Conservation (phyloP, 2,797 vertebrate genomes). For the Notolabrus celidotus region DNA sequence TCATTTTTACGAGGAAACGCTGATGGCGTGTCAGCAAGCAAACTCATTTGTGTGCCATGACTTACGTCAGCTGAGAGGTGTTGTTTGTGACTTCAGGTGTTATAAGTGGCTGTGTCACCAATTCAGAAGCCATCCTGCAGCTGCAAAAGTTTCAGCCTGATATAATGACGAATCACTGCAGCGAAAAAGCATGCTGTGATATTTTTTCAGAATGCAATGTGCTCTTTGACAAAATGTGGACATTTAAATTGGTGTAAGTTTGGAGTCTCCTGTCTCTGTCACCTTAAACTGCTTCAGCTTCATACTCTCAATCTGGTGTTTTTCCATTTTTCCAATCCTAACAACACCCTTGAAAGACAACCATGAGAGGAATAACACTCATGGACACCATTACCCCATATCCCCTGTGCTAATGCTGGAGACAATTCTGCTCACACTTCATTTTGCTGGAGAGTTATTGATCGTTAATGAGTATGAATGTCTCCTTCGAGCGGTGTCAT, state of each 20-base stretch:
- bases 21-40: background rate
- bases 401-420: background rate
- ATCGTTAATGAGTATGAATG: slow-evolving; percentile 59
- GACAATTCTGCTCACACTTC: slow-evolving; percentile 17
- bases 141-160: background rate
- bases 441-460: slow-evolving; percentile 57
- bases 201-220: no score
- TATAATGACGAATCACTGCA: background rate
- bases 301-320: background rate
- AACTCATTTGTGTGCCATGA: slow-evolving; percentile 12
- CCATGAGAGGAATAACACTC: slow-evolving; percentile 14
- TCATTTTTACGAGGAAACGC: slow-evolving; percentile 3
- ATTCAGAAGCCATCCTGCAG: background rate
- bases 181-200: no score
- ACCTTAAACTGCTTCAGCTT: background rate
- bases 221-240: no score
- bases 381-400: slow-evolving; percentile 3
- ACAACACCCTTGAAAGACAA: slow-evolving; percentile 5
- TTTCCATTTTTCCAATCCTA: background rate
- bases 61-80: background rate
- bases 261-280: no score
- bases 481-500: slow-evolving; percentile 58
- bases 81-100: slow-evolving; percentile 1
- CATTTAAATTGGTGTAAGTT: no score
- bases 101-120: background rate